Base-by-base conservation (phyloP, 1,140 invertebrate species). In the Calephelis nemesis region DNA sequence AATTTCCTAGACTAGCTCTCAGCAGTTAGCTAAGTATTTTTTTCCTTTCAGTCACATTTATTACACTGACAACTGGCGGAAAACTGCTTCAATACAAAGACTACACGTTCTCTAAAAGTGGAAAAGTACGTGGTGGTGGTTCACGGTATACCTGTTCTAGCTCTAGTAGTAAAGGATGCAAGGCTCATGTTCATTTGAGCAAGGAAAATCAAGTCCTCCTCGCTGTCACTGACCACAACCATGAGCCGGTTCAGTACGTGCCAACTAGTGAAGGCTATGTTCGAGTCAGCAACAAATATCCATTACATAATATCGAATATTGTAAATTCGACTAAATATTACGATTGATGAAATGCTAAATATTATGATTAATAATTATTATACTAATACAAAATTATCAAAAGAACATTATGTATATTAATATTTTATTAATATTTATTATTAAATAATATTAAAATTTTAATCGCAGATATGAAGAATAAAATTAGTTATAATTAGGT, bases 21-120 rank as follows among this genome's bases (percentile, higher is more conserved):
- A 12, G 40, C 58, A 60, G 58, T 42, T n/a, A 8, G 30, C 58
- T 60, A 60, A 60, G 62, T 12, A 19, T 47, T 42, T 30, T 30
- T 63, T 47, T 63, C 15, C 12, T 70, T 70, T 47, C 69, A 69
- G 81, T 77, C 12, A 70, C 50, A 40, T 82, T 71, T 69, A 79
- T 84, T 19, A 72, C 70, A 50, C 54, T 77, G 50, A 62, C 54
- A 0, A 62, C 69, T 5, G 82, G 84, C 1, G 66, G 52, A 12
- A 80, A 71, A 11, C 52, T 85, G 45, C 65, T 84, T 0, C 47
- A 76, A 39, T 78, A 78, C 62, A 73, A 76, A 49, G 73, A 76
- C 13, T 74, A 71, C 40, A 76, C 74, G 0, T 78, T 74, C 54
- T 78, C 77, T 1, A 76, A 63, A 65, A 73, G 71, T 47, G 69